Base-by-base conservation (phyloP, 2,888 invertebrate species). In the Cryptocheilus praepositus region DNA sequence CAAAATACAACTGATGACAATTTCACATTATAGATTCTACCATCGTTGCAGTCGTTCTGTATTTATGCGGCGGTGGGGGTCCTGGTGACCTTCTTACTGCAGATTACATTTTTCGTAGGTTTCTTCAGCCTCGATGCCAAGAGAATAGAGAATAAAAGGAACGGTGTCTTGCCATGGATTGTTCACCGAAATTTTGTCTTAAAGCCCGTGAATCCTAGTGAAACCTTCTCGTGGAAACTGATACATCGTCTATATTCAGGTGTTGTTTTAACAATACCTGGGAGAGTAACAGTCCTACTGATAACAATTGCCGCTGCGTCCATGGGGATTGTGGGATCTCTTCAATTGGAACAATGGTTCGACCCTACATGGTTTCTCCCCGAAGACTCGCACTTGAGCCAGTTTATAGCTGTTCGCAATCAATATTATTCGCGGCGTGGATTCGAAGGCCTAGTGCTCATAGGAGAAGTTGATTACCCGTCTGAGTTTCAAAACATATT, bases 291-390 rank as follows among this genome's bases (percentile, higher is more conserved):
- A 13, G 90, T 94, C 5, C 85, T 95, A 57, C 57, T 92, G 45
- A 87, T 92, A 61, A 93, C 94, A 1, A 61, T 93, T 44, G 87
- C 89, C 11, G 89, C 93, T 67, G 90, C 93, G 4, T 92, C 91
- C 22, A 90, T 93, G 68, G 93, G 93, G 81, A 89, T 93, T 63
- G 89, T 92, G 79, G 92, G 93, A 44, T 89, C 93, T 57, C 88
- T 92, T 61, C 90, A 91, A 76, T 89, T 95, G 61, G 92, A 94
- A 84, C 95, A 95, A 86, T 92, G 93, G 85, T 95, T 95, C 87
- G 95, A 95, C 86, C 93, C 94, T 0, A 91, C 90, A 62, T 95
- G 95, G 95, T 95, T 95, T 83, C 90, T 95, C 65, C 95, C 95
- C 0, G 91, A 92, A 61, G 91, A 91, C 58, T 92, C 94, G 0